These are phyloP conservation scores for Scophthalmus maximus DNA, from an alignment of 2,113 vertebrate genomes.

Conservation along the genomic window DNA sequence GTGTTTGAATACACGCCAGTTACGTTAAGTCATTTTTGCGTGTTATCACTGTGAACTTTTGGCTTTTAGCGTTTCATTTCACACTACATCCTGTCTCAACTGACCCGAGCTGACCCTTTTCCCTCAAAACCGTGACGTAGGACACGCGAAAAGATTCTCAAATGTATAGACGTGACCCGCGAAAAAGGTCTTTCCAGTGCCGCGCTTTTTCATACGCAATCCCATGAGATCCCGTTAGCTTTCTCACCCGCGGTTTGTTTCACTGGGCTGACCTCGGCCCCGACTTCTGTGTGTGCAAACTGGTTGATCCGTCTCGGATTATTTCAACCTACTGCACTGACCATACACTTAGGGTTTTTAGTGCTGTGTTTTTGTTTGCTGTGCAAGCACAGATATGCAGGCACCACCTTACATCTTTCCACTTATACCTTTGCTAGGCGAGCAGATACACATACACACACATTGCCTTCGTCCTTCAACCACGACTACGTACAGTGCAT, in stretches of 20 bases:
- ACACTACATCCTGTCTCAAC: neutral
- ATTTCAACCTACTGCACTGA: neutral
- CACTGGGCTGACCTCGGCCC: neutral
- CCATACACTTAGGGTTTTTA: neutral
- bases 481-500: neutral
- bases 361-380: neutral
- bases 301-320: neutral
- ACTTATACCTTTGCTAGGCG: too few relatives aligned
- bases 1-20: neutral
- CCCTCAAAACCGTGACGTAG: too few relatives aligned
- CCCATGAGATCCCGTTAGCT: neutral
- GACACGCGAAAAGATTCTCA: too few relatives aligned
- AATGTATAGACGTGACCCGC: neutral
- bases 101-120: neutral
- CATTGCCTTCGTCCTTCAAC: neutral
- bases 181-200: neutral
- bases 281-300: neutral
- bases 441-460: neutral
- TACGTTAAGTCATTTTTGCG: neutral
- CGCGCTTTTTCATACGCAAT: neutral
- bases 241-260: neutral
- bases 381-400: neutral
- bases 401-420: too few relatives aligned
- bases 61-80: neutral
- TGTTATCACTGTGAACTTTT: neutral